Percentiles rank a stretch among this genome's conserved stretches.
Conservation (phyloP, 2,113 vertebrate species). For the Grammomys surdaster region DNA sequence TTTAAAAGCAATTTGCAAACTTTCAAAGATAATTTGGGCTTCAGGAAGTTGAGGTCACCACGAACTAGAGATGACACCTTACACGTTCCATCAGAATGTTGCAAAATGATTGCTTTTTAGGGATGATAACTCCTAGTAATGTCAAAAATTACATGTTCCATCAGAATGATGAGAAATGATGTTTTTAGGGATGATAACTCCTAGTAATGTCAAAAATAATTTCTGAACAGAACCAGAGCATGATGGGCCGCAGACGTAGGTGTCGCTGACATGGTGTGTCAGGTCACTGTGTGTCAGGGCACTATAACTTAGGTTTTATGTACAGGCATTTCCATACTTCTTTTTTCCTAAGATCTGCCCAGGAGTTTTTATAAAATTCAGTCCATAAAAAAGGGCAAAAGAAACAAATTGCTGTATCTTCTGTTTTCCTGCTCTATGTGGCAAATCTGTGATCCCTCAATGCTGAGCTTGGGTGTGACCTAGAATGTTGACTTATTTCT, state of each 20-base stretch:
- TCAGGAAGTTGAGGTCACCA: constrained; percentile 49
- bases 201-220: constrained; percentile 47
- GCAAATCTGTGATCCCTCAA: constrained; percentile 32
- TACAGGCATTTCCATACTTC: background rate
- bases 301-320: background rate
- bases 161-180: background rate
- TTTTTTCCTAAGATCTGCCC: constrained; percentile 37
- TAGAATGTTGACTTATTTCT: background rate
- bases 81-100: constrained; percentile 19
- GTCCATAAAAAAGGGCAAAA: constrained; percentile 45
- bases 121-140: constrained; percentile 12
- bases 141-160: constrained; percentile 33
- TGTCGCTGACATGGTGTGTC: background rate
- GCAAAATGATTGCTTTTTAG: constrained; percentile 25
- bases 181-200: constrained; percentile 40
- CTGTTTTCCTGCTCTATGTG: constrained; percentile 47
- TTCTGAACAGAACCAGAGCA: constrained; percentile 29
- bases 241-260: background rate
- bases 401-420: constrained; percentile 48
- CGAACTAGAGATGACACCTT: constrained; percentile 13
- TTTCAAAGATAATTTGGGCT: constrained; percentile 52
- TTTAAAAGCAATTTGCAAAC: constrained; percentile 61
- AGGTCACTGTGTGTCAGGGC: background rate
- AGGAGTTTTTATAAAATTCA: constrained; percentile 56
- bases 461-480: background rate